phyloP scores from a whole-genome alignment of 2,888 invertebrate genomes.

The Xylota segnis region DNA sequence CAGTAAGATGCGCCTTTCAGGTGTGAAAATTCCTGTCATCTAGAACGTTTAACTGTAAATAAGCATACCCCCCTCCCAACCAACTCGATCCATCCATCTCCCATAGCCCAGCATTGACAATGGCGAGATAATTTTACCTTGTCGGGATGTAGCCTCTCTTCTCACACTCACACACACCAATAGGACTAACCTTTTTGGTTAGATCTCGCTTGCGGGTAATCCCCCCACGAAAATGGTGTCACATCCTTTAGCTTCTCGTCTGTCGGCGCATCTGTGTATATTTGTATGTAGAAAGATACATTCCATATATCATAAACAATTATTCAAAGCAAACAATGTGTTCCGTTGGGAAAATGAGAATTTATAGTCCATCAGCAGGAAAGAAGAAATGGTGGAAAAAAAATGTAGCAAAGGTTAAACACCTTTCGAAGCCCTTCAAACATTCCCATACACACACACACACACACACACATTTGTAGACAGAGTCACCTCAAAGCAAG shows the following conservation, averaged over 20 bases:
- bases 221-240: constrained; percentile 37
- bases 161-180: not conserved
- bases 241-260: constrained; percentile 51
- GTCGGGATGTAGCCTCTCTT: constrained; percentile 16
- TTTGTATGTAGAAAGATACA: constrained; percentile 21
- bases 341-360: constrained; percentile 50
- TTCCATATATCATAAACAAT: constrained; percentile 57
- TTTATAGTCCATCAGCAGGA: constrained; percentile 34
- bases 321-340: constrained; percentile 65
- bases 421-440: constrained; percentile 76
- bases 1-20: constrained; percentile 31
- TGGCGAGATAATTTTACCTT: constrained; percentile 13
- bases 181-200: constrained; percentile 1
- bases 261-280: constrained; percentile 40
- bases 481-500: constrained; percentile 48
- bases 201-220: constrained; percentile 6
- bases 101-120: constrained; percentile 17
- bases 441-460: constrained; percentile 45
- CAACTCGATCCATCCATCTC: not conserved
- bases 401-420: constrained; percentile 68
- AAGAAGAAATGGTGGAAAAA: constrained; percentile 40
- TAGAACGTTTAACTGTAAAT: constrained; percentile 48
- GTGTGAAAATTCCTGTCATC: constrained; percentile 61
- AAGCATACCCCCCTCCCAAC: not conserved
- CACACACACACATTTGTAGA: not conserved